phyloP scores from a whole-genome alignment of 2,113 vertebrate species.

The Burhinus bistriatus region DNA sequence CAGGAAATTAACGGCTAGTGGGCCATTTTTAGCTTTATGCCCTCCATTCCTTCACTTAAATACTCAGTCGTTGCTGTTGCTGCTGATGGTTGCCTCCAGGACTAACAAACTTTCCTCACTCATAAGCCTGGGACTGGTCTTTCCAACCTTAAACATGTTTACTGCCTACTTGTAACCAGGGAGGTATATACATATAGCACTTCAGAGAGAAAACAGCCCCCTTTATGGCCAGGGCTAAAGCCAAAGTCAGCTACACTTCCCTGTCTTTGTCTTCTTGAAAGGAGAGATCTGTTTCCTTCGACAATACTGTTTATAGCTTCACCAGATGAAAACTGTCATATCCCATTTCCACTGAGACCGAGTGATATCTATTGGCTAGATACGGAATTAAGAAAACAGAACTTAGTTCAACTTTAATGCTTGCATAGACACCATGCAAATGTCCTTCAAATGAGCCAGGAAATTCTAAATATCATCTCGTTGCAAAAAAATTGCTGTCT shows the following conservation, averaged over 20 bases:
- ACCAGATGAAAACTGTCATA: conserved; percentile 27
- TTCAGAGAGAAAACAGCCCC: neutral
- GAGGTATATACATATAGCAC: neutral
- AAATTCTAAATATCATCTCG: conserved; percentile 32
- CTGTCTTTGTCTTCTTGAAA: neutral
- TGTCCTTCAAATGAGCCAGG: conserved; percentile 24
- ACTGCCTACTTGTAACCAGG: neutral
- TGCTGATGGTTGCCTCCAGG: neutral
- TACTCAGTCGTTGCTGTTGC: neutral
- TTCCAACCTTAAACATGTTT: neutral
- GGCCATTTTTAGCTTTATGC: neutral
- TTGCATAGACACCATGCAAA: conserved; percentile 1
- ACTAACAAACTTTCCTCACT: neutral
- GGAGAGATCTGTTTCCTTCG: neutral
- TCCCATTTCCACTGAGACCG: neutral
- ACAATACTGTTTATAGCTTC: neutral
- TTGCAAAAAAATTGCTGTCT: neutral
- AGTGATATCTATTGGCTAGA: neutral
- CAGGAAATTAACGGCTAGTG: neutral
- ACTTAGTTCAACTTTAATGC: conserved; percentile 1
- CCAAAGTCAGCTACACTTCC: neutral
- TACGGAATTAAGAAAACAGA: conserved; percentile 9
- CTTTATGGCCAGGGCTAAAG: neutral
- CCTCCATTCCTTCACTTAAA: neutral
- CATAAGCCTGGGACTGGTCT: neutral